Conservation (phyloP, 2,113 vertebrate species). For the Pardalotus punctatus region DNA sequence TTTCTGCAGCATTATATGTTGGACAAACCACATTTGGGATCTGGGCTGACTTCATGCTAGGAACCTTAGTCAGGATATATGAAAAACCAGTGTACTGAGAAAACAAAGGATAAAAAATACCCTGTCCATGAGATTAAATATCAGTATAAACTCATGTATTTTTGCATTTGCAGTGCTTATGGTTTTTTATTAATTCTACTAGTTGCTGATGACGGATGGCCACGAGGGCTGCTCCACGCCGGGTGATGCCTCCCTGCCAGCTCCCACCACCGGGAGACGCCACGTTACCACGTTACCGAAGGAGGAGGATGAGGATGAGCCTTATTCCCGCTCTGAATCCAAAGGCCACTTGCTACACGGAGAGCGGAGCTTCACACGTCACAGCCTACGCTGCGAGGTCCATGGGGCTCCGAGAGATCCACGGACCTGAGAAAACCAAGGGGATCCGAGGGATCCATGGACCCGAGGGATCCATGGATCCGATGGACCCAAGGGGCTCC, state of each 20-base stretch:
- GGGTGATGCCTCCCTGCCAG: neutral
- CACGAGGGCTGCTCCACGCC: neutral
- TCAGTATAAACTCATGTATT: neutral
- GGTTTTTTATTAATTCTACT: neutral
- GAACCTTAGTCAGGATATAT: neutral
- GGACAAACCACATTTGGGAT: neutral
- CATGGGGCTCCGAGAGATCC: neutral
- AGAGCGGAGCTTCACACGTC: neutral
- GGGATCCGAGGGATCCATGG: neutral
- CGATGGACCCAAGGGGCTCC: neutral
- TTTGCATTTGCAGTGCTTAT: neutral
- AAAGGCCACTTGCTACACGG: neutral
- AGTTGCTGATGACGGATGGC: neutral
- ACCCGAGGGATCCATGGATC: neutral
- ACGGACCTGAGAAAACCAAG: neutral
- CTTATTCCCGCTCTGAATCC: neutral
- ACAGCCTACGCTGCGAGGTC: neutral
- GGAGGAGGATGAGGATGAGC: neutral
- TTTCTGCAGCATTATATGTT: neutral
- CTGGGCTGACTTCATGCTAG: neutral
- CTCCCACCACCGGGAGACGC: neutral
- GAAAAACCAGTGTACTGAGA: neutral
- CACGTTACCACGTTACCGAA: fast-evolving
- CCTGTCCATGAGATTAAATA: too few species aligned
- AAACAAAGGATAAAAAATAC: fast-evolving